phyloP scores from a whole-genome alignment of 2,797 vertebrate species.

The Halcyon chelicuti region DNA sequence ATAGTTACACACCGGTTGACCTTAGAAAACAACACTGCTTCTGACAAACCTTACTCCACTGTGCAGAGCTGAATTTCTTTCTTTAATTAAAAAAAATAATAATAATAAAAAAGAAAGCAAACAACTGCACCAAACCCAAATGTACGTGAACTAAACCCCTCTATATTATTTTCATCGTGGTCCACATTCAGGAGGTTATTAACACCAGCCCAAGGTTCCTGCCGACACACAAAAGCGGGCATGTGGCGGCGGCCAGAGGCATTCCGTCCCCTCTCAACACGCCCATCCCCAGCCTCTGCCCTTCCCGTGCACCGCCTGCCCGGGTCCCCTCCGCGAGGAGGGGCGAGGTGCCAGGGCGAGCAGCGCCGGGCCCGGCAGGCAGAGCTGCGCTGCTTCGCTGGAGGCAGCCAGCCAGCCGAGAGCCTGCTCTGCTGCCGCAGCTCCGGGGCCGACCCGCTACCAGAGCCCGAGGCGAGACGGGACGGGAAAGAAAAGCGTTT shows the following conservation, averaged over 20 bases:
- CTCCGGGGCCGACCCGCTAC: background rate
- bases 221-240: background rate
- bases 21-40: background rate
- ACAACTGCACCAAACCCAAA: background rate
- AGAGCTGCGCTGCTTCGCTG: background rate
- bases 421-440: background rate
- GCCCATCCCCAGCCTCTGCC: background rate
- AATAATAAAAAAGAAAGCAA: background rate
- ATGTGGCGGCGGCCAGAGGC: background rate
- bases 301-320: background rate
- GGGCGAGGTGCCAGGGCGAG: background rate
- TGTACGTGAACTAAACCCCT: background rate
- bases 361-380: background rate
- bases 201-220: background rate
- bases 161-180: fast-evolving
- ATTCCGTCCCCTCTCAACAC: fast-evolving
- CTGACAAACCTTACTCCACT: background rate
- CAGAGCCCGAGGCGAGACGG: background rate
- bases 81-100: too few relatives aligned
- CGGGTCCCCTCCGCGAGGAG: background rate
- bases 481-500: background rate
- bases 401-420: too few relatives aligned
- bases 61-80: too few relatives aligned
- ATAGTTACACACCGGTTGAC: fast-evolving
- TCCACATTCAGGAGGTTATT: fast-evolving